These are phyloP conservation scores for Cartodere bifasciata DNA, from an alignment of 2,888 invertebrate species.

Conservation along the genomic window DNA sequence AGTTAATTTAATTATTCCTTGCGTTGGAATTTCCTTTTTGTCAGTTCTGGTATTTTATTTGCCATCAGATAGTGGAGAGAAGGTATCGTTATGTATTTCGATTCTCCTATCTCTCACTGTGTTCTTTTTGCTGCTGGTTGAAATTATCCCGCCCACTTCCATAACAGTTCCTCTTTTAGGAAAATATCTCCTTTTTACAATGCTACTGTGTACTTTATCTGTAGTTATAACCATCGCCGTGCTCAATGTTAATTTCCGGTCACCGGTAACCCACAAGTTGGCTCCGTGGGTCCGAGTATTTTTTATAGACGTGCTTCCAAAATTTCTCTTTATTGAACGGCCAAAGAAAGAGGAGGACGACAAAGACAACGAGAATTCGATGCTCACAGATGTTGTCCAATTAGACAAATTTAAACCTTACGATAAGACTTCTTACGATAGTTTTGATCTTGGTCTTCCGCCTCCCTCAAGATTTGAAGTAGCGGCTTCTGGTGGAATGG, in stretches of 20 bases:
- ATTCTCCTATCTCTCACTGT: conserved; percentile 86
- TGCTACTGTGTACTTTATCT: conserved; percentile 86
- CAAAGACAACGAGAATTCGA: conserved; percentile 35
- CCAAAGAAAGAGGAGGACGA: conserved; percentile 66
- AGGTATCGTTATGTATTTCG: conserved; percentile 91
- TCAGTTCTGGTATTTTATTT: conserved; percentile 95
- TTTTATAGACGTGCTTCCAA: conserved; percentile 77
- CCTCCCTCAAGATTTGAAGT: conserved; percentile 47
- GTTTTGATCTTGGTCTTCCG: conserved; percentile 28
- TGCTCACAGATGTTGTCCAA: conserved; percentile 58
- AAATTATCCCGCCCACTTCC: conserved; percentile 90
- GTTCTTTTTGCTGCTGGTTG: conserved; percentile 85
- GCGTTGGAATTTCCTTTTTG: conserved; percentile 92
- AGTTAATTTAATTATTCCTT: conserved; percentile 93
- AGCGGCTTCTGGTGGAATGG: conserved; percentile 50
- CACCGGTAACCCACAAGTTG: conserved; percentile 86
- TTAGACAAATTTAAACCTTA: conserved; percentile 54
- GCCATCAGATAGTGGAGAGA: conserved; percentile 95
- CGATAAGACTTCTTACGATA: conserved; percentile 47
- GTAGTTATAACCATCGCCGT: conserved; percentile 90
- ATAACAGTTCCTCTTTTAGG: conserved; percentile 83
- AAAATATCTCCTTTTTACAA: conserved; percentile 86
- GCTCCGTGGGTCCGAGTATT: conserved; percentile 81
- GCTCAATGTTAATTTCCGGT: conserved; percentile 84
- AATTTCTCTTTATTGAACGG: conserved; percentile 76